These are phyloP conservation scores for Hydropsyche tenuis DNA, from an alignment of 1,140 invertebrate genomes.

Conservation along the genomic window DNA sequence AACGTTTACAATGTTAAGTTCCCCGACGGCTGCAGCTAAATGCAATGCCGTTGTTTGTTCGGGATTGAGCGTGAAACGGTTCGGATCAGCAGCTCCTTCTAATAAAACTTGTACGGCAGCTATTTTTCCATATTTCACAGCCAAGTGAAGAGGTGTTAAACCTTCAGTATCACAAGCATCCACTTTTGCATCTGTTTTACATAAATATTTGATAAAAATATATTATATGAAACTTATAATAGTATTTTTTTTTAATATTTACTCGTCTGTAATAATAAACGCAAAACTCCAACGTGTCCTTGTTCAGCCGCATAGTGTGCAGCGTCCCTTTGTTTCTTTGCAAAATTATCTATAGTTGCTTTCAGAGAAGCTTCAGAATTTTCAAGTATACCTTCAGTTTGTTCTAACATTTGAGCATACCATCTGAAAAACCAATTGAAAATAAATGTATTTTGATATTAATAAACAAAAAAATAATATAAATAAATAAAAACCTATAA, in stretches of 20 bases:
- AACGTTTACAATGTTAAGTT: constrained; percentile 41
- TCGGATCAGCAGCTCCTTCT: constrained; percentile 36
- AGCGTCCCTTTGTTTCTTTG: constrained; percentile 38
- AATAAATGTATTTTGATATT: no score
- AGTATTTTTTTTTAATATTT: constrained; percentile 8
- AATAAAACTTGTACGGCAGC: constrained; percentile 35
- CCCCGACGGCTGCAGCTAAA: constrained; percentile 43
- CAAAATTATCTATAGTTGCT: constrained; percentile 18
- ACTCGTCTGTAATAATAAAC: constrained; percentile 45
- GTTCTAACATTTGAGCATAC: constrained; percentile 49
- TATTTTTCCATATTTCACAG: constrained; percentile 40
- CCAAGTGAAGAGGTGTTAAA: constrained; percentile 46
- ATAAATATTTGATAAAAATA: background rate
- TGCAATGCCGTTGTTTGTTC: constrained; percentile 43
- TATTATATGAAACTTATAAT: background rate
- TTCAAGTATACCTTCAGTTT: constrained; percentile 44
- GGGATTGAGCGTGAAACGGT: constrained; percentile 28
- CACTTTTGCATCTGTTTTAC: constrained; percentile 36
- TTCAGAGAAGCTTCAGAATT: constrained; percentile 10
- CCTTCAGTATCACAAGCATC: constrained; percentile 41
- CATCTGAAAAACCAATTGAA: constrained; percentile 36
- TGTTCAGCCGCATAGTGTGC: constrained; percentile 48
- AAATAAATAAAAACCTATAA: constrained; percentile 41
- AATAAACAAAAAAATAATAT: no score
- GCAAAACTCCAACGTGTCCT: constrained; percentile 43